phyloP scores from a whole-genome alignment of 2,113 vertebrate genomes.

The Boleophthalmus pectinirostris region DNA sequence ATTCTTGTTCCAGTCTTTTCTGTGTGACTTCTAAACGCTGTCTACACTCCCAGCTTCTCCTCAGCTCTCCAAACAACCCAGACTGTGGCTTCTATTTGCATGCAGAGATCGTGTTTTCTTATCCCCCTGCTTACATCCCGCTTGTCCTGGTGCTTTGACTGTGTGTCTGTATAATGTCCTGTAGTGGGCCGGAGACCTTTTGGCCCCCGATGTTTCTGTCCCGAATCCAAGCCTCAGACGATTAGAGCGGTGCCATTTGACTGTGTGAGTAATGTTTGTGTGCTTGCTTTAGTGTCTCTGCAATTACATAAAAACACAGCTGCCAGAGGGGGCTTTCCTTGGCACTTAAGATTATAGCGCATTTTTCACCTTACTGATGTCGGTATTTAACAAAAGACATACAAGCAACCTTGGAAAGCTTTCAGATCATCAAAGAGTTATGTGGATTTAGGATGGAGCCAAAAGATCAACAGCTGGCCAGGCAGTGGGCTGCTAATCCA shows the following conservation, averaged over 20 bases:
- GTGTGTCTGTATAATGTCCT: constrained; percentile 24
- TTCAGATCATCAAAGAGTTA: constrained; percentile 39
- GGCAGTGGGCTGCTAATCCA: constrained; percentile 57
- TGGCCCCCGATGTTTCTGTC: constrained; percentile 53
- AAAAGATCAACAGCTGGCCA: constrained; percentile 64
- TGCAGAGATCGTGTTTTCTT: not conserved
- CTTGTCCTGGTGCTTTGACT: not conserved
- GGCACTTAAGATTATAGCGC: constrained; percentile 27
- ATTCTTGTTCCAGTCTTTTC: not conserved
- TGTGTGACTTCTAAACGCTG: not conserved
- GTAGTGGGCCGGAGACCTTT: constrained; percentile 40
- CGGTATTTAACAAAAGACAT: constrained; percentile 2
- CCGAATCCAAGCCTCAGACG: constrained; percentile 43
- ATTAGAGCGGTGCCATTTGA: constrained; percentile 35
- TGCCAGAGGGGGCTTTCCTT: constrained; percentile 27
- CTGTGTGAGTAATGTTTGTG: constrained; percentile 14
- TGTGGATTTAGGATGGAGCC: constrained; percentile 21
- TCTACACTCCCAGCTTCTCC: not conserved
- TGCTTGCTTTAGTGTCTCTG: constrained; percentile 17
- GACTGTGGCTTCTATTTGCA: not conserved
- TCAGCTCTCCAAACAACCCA: not conserved
- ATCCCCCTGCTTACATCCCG: not conserved
- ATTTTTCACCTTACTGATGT: constrained; percentile 9
- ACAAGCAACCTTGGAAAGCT: constrained; percentile 7
- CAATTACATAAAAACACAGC: constrained; percentile 51